Evolutionary conservation across 2,797 vertebrate genomes (phyloP), one percentile per base, ranked within the genome.

Genomic region (Bradypodion ventrale): DNA sequence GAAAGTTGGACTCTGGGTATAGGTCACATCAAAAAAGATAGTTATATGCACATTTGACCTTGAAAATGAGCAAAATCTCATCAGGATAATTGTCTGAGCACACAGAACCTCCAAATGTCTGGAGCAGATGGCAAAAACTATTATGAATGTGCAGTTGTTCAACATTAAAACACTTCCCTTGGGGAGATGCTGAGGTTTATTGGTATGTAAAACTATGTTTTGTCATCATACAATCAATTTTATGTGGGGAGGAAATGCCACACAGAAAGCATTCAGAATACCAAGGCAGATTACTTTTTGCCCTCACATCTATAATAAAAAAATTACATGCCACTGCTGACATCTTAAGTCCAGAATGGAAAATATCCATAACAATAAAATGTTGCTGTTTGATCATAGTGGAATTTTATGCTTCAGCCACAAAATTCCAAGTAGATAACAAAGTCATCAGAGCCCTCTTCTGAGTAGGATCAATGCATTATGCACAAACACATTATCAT

Each of bases 51-150:
- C 68, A n/a, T 13, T 72, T 87, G 83, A 92, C 92, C 93, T 93
- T 92, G 91, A 92, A 91, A 59, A 10, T 83, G 44, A 90, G 76
- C 32, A 87, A 85, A 89, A 49, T 52, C 46, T 74, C 46, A 78
- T 77, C 66, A 84, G 72, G 76, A 5, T 87, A 85, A 82, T 76
- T 69, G 70, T 63, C 72, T 62, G 82, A 62, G 52, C 40, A 75
- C 46, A 87, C 6, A 83, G 88, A 91, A 83, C 27, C 68, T 89
- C 83, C 59, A 81, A 72, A 88, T 88, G 62, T 46, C 7, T 65
- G 78, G 89, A 93, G 87, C 93, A 95, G 93, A 93, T 91, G 90
- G 87, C 65, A 80, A 88, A 88, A 91, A 90, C 83, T 91, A 90
- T 93, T 94, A 87, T 83, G 90, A 85, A 90, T 90, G 75, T 92